Base-by-base conservation (phyloP, 1,140 invertebrate species). In the Nasonia vitripennis region DNA sequence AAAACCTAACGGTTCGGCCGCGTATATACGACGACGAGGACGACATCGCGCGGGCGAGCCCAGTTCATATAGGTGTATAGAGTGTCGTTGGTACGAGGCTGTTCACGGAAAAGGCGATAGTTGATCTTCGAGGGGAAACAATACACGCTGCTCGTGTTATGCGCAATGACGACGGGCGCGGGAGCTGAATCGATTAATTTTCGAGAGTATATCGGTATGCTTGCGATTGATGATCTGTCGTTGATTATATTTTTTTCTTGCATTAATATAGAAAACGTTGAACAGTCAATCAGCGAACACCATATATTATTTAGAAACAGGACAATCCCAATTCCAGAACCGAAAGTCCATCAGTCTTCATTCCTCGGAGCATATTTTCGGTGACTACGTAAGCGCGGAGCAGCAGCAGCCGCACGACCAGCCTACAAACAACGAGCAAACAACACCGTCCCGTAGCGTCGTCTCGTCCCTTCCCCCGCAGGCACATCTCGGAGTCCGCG, bases 1-100 rank as follows among this genome's bases (percentile, higher is more conserved):
- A 90, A 89, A 89, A 86, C 81, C 67, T 88, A 89, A 89, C 85
- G 89, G 85, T 88, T 87, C 79, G 68, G 77, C 17, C 20, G 55
- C 5, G 17, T 62, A 62, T 62, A 62, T 62, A 62, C 7, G 20
- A 5, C 17, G 20, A 20, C 55, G 20, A 12, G 55, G 17, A 37
- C 55, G 55, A 45, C 41, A 1, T 45, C 7, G 41, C 41, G 41
- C 41, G 0, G 1, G 41, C 0, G 7, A 9, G 41, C 7, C 41
- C 6, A 5, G 41, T 45, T 45, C 1, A 0, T 7, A 9, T 41
- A 45, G 6, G 41, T 45, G 10, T 45, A 45, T 45, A 45, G 9
- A 62, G 55, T 62, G 20, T 3, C 17, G 55, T 14, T 62, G 55
- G 14, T 62, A 62, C 17, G 55, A 62, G 55, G 17, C 20, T n/a